A percentile compares a stretch with the other conserved stretches of the same genome.
Conservation (phyloP, 2,113 vertebrate species). For the Rhynchopsitta pachyrhyncha region DNA sequence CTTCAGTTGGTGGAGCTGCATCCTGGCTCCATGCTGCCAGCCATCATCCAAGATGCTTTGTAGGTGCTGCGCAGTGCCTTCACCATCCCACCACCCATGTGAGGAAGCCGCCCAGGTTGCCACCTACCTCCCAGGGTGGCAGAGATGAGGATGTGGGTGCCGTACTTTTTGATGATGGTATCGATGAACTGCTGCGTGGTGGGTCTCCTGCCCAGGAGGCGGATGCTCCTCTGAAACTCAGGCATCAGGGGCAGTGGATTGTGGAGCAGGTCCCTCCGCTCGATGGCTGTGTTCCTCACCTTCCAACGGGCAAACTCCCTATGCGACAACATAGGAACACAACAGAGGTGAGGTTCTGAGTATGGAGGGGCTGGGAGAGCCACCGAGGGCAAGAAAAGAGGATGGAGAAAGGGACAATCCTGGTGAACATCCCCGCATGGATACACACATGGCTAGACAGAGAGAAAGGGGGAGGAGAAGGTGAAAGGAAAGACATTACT, state of each 20-base stretch:
- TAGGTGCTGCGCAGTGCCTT: not conserved
- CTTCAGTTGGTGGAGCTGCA: not conserved
- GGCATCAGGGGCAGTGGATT: conserved; percentile 97
- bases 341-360: not conserved
- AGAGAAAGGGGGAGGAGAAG: not conserved
- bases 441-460: not conserved
- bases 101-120: not conserved
- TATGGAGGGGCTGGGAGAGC: not conserved
- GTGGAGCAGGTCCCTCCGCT: conserved; percentile 91
- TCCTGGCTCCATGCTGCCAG: not conserved
- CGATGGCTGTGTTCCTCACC: conserved; percentile 99
- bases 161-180: conserved; percentile 99
- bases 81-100: accelerated
- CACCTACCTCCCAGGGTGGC: conserved; percentile 96
- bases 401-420: not conserved
- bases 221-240: conserved; percentile 95
- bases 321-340: conserved; percentile 11
- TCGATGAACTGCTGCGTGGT: conserved; percentile 98
- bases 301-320: conserved; percentile 99
- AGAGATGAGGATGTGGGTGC: conserved; percentile 98
- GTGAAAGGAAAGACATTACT: not conserved
- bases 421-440: not conserved
- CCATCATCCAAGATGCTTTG: not conserved
- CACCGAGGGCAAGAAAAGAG: accelerated
- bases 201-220: conserved; percentile 94